phyloP scores from a whole-genome alignment of 2,797 vertebrate species.

The Notoglanidium macrostoma region DNA sequence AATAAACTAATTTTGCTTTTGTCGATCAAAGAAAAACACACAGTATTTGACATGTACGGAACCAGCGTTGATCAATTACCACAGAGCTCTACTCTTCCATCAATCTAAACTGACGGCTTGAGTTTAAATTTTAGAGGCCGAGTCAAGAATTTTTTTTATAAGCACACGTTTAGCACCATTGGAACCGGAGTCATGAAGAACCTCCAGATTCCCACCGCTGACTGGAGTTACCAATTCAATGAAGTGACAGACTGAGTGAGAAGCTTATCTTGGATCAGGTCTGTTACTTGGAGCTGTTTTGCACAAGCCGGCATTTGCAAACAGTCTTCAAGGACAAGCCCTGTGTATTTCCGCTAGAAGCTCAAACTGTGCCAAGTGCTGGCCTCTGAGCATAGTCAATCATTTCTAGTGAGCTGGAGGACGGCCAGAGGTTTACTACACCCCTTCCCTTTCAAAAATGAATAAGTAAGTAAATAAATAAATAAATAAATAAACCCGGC shows the following conservation, averaged over 20 bases:
- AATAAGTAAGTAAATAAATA: background rate
- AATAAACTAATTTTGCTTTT: background rate
- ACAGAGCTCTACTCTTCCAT: background rate
- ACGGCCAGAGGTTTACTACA: slow-evolving; percentile 12
- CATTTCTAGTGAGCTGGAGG: slow-evolving; percentile 17
- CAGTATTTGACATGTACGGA: background rate
- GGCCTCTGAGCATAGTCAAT: slow-evolving; percentile 1
- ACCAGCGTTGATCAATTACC: background rate
- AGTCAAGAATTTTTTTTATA: background rate
- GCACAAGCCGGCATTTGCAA: slow-evolving; percentile 5
- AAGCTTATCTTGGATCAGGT: background rate
- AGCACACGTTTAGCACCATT: background rate
- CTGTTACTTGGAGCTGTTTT: background rate
- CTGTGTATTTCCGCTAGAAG: background rate
- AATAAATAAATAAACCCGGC: background rate
- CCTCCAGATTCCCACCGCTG: background rate
- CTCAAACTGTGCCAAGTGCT: slow-evolving; percentile 1
- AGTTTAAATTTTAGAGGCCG: background rate
- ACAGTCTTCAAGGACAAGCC: slow-evolving; percentile 24
- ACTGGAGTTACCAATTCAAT: background rate
- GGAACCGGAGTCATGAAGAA: background rate
- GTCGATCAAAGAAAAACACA: background rate
- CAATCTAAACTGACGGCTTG: background rate
- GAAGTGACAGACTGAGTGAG: background rate
- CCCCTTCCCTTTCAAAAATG: background rate